These are phyloP conservation scores for Chironomus tentans DNA, from an alignment of 2,888 invertebrate species.

Conservation along the genomic window DNA sequence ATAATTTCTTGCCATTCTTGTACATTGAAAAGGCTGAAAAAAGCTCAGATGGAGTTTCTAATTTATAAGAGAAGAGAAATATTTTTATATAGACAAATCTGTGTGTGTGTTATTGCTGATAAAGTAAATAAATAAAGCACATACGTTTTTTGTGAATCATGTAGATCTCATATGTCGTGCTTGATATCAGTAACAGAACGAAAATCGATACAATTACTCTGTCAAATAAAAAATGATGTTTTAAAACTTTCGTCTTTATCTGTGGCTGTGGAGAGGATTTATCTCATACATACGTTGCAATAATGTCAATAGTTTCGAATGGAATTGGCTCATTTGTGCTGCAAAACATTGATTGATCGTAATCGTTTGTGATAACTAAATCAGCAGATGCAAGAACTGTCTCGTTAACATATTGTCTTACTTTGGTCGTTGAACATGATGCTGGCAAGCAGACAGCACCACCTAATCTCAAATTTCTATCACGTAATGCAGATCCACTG, in stretches of 20 bases:
- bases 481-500: neutral
- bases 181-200: constrained; percentile 30
- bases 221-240: constrained; percentile 28
- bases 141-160: neutral
- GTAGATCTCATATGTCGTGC: constrained; percentile 31
- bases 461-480: constrained; percentile 11
- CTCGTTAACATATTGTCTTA: constrained; percentile 33
- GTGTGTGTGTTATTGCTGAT: neutral
- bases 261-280: neutral
- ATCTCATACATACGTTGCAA: constrained; percentile 37
- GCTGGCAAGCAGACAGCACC: constrained; percentile 38
- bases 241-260: neutral
- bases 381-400: constrained; percentile 31
- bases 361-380: constrained; percentile 29
- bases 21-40: constrained; percentile 41
- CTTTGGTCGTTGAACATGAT: constrained; percentile 34
- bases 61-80: neutral
- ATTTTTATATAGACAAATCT: constrained; percentile 29
- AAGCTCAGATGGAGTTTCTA: constrained; percentile 32
- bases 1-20: constrained; percentile 42
- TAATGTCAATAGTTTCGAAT: constrained; percentile 36
- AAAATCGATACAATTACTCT: constrained; percentile 31
- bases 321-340: constrained; percentile 34
- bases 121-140: neutral
- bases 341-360: constrained; percentile 31